Evolutionary conservation across 2,888 invertebrate genomes (phyloP), one percentile per base, ranked within the genome.

Genomic region (Dicranocentrus wangi): DNA sequence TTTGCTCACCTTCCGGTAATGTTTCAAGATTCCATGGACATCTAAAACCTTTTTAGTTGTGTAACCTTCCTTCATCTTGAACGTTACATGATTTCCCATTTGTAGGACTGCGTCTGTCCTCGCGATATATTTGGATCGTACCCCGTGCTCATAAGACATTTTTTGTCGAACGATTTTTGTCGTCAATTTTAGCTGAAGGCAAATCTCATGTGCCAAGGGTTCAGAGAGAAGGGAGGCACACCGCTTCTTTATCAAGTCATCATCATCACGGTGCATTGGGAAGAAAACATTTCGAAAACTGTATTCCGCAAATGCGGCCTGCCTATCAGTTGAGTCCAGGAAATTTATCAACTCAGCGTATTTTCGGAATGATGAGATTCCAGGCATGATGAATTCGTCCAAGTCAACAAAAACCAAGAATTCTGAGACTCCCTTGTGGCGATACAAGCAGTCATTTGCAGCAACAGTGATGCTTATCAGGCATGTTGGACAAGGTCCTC

Each of bases 351-450:
- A 8, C 15, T 66, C 25, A n/a, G 1, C 0, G 23, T 66, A 79
- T 28, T 79, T 58, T 1, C 10, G 32, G 10, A 32, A 7, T 3
- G 32, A 28, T 13, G 15, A n/a, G 2, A 17, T 27, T 1, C 17
- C 15, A 15, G 70, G 43, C 25, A 53, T 23, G 19, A 78, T 70
- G 53, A 70, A 70, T 42, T 70, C 79, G 19, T 79, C 71, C n/a
- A 72, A 15, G 47, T 79, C 71, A 15, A 66, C 71, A 21, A 65
- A 42, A 1, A 72, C 21, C 65, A 79, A 43, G 32, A 66, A 72
- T 43, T 65, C 42, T 1, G 79, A 43, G 13, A 66, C 2, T 8
- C 65, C 58, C 15, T 72, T 71, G 66, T 79, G 61, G 1, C 51
- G 51, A 23, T 47, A 69, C 7, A 65, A 1, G 25, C 79, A 79